A percentile compares a stretch with the other conserved stretches of the same genome.
Conservation (phyloP, 2,113 vertebrate species). For the Strigops habroptila region DNA sequence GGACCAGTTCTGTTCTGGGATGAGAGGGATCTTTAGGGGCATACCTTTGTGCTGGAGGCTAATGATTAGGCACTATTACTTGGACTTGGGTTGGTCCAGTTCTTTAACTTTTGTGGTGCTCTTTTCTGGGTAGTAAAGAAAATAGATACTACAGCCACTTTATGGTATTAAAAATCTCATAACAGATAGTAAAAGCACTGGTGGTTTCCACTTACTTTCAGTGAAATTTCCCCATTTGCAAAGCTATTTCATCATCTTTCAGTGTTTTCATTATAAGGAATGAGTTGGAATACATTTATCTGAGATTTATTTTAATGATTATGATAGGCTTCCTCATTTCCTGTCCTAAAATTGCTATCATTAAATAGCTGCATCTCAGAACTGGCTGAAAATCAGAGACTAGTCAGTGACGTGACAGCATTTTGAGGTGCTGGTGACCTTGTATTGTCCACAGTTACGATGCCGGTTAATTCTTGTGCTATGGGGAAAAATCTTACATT, state of each 20-base stretch:
- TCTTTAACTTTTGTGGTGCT: neutral
- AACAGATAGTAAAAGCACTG: neutral
- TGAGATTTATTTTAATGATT: neutral
- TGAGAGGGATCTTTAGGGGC: neutral
- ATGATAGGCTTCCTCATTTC: constrained; percentile 5
- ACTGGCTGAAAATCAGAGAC: neutral
- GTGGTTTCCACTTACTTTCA: neutral
- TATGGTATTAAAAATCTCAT: neutral
- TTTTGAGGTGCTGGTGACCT: neutral
- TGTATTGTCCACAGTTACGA: neutral
- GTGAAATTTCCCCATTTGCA: neutral
- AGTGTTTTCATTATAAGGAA: neutral
- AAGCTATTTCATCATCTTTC: neutral
- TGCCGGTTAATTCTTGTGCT: neutral
- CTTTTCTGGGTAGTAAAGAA: neutral
- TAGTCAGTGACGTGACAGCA: neutral
- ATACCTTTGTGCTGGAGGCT: neutral
- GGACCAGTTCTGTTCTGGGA: neutral
- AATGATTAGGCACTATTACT: neutral
- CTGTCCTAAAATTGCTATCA: constrained; percentile 14
- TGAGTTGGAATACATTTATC: neutral
- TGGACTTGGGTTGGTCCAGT: neutral
- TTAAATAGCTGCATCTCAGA: constrained; percentile 9
- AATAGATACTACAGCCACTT: neutral
- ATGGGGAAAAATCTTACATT: neutral